Evolutionary conservation across 2,113 vertebrate species (phyloP).

Genomic region (Peromyscus californicus): DNA sequence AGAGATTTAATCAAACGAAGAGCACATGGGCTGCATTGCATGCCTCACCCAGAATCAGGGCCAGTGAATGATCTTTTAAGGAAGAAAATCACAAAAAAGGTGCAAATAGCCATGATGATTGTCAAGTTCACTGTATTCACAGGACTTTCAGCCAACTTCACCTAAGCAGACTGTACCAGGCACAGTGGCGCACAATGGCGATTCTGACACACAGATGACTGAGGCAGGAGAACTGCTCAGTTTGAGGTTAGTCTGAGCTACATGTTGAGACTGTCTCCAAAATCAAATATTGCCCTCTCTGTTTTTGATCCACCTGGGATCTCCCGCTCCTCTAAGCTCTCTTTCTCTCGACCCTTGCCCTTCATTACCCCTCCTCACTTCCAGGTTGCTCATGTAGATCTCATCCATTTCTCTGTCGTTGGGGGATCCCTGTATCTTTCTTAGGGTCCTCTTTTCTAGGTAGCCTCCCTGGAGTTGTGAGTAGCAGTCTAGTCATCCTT

Average conservation of each 20-base stretch:
- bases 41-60: conserved; percentile 18
- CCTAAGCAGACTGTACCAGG: background rate
- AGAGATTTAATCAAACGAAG: background rate
- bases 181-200: background rate
- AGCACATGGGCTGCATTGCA: background rate
- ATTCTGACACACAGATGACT: too few relatives aligned
- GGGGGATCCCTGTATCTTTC: too few relatives aligned
- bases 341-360: too few relatives aligned
- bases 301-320: too few relatives aligned
- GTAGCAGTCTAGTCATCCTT: too few relatives aligned
- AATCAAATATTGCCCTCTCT: background rate
- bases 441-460: too few relatives aligned
- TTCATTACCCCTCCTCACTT: too few relatives aligned
- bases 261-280: background rate
- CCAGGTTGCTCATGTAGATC: too few relatives aligned
- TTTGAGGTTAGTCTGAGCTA: background rate
- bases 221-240: background rate
- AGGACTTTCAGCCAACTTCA: conserved; percentile 68
- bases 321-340: too few relatives aligned
- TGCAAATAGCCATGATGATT: conserved; percentile 77
- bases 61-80: conserved; percentile 70
- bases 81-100: conserved; percentile 80
- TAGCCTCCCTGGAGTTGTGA: too few relatives aligned
- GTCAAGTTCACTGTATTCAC: conserved; percentile 79
- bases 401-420: too few relatives aligned